Conservation (phyloP, 1,140 invertebrate species). For the Stegodyphus dumicola region DNA sequence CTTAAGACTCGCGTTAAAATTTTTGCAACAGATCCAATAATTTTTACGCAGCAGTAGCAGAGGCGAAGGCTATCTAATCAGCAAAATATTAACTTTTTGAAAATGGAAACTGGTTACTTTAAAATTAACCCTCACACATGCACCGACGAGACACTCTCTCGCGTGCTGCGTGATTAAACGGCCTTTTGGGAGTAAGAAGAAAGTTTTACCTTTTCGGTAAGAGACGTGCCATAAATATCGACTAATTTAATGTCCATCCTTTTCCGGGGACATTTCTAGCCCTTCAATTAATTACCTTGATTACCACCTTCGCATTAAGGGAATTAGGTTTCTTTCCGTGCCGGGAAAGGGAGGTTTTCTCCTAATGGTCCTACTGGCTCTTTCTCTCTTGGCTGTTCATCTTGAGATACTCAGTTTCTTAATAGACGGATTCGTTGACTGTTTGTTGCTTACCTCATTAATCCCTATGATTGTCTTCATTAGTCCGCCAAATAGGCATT, state of each 20-base stretch:
- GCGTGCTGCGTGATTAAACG: slow-evolving; percentile 5
- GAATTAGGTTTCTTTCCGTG: slow-evolving; percentile 45
- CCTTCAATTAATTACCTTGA: slow-evolving; percentile 52
- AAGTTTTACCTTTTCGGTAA: slow-evolving; percentile 31
- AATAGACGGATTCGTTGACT: slow-evolving; percentile 22
- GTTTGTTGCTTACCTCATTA: slow-evolving; percentile 29
- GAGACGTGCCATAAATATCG: slow-evolving; percentile 47
- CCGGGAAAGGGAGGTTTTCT: neutral
- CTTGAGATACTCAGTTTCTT: neutral
- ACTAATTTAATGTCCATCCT: slow-evolving; percentile 49
- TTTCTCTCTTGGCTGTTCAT: neutral
- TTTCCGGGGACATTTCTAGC: slow-evolving; percentile 6
- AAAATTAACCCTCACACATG: no score
- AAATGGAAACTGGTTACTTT: no score
- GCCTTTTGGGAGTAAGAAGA: slow-evolving; percentile 6
- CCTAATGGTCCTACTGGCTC: slow-evolving; percentile 30
- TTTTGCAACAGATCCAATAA: no score
- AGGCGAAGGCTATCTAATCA: no score
- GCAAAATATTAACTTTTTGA: no score
- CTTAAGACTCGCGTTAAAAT: no score
- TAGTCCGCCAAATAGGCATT: neutral
- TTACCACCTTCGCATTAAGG: slow-evolving; percentile 51
- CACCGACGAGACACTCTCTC: no score
- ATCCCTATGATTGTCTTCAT: slow-evolving; percentile 46
- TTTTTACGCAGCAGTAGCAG: no score